phyloP scores from a whole-genome alignment of 2,113 vertebrate genomes.

The Candoia aspera region DNA sequence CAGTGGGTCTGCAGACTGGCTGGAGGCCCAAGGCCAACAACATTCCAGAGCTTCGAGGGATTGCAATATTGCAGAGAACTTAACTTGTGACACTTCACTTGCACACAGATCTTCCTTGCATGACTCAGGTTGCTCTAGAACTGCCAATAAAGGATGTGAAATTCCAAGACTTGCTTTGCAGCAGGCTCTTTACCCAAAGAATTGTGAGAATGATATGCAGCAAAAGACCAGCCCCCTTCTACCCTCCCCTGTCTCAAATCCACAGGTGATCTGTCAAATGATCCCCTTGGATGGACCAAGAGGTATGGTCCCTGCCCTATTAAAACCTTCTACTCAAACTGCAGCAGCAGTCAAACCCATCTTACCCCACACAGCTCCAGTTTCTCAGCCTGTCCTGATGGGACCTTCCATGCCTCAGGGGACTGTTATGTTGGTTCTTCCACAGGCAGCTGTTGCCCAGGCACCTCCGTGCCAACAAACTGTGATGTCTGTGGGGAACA shows the following conservation, averaged over 20 bases:
- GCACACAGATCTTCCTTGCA: constrained; percentile 48
- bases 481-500: constrained; percentile 84
- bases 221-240: constrained; percentile 68
- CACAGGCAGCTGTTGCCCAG: constrained; percentile 78
- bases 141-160: constrained; percentile 50
- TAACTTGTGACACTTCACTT: constrained; percentile 30
- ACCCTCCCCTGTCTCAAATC: constrained; percentile 71
- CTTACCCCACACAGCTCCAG: constrained; percentile 74
- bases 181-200: constrained; percentile 64
- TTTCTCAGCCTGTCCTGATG: constrained; percentile 82
- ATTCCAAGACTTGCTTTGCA: constrained; percentile 15
- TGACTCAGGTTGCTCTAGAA: constrained; percentile 30
- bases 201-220: constrained; percentile 64
- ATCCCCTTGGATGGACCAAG: constrained; percentile 82
- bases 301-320: constrained; percentile 82
- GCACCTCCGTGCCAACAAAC: constrained; percentile 68
- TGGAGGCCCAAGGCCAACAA: constrained; percentile 12
- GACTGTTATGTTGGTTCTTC: constrained; percentile 93
- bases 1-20: constrained; percentile 30
- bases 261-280: constrained; percentile 89
- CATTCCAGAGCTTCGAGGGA: constrained; percentile 45
- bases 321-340: constrained; percentile 79
- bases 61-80: background rate
- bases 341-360: constrained; percentile 74
- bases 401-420: constrained; percentile 85